A percentile compares a stretch with the other conserved stretches of the same genome.
Conservation (phyloP, 2,797 vertebrate genomes). For the Alfaro cultratus region DNA sequence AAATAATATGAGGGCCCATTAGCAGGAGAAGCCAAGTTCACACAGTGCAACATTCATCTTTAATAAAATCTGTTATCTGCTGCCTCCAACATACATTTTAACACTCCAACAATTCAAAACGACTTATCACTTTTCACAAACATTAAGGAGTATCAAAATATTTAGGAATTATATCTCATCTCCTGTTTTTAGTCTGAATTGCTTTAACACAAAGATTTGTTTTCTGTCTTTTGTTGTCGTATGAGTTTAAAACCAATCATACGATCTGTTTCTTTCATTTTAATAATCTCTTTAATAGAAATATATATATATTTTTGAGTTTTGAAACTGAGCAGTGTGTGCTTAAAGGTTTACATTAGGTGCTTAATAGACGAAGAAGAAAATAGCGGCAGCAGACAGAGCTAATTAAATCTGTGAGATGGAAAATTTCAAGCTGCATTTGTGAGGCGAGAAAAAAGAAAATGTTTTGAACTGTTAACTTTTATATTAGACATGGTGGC, state of each 20-base stretch:
- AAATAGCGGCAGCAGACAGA: background rate
- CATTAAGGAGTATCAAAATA: background rate
- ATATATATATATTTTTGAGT: background rate
- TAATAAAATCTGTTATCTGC: background rate
- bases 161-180: background rate
- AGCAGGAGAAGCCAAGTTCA: background rate
- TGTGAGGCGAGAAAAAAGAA: background rate
- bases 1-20: conserved; percentile 2
- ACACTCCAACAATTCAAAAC: background rate
- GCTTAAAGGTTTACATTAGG: background rate
- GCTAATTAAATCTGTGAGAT: background rate
- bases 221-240: background rate
- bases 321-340: background rate
- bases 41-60: background rate
- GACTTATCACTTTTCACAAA: background rate
- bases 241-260: background rate
- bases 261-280: background rate
- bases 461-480: background rate
- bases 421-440: background rate
- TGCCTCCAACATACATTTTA: background rate
- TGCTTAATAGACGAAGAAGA: background rate
- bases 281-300: no score
- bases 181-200: background rate
- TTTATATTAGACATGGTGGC: background rate
- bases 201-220: no score